Conservation (phyloP, 2,888 invertebrate genomes). For the Chrysomela aeneicollis region DNA sequence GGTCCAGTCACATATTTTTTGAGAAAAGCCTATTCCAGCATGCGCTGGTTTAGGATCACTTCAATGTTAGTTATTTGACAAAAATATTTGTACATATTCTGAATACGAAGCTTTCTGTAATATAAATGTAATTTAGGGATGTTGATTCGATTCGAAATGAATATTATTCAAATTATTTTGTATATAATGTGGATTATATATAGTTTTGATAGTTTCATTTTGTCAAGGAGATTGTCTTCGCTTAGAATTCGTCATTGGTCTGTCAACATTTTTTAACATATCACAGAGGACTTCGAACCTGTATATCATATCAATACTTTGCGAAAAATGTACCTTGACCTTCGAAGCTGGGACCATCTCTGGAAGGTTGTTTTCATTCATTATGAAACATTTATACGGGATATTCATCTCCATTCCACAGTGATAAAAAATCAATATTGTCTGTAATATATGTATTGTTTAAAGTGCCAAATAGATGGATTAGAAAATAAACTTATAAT, state of each 20-base stretch:
- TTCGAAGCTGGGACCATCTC: constrained; percentile 1
- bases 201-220: background rate
- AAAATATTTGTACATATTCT: constrained; percentile 45
- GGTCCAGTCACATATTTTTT: constrained; percentile 36
- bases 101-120: constrained; percentile 44
- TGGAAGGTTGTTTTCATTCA: background rate
- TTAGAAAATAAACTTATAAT: constrained; percentile 17
- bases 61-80: constrained; percentile 35
- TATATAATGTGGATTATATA: constrained; percentile 21
- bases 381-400: background rate
- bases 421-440: constrained; percentile 1
- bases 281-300: background rate
- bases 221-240: background rate
- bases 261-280: too few species aligned
- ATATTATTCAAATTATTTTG: constrained; percentile 22
- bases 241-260: background rate
- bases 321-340: too few species aligned
- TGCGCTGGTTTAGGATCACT: constrained; percentile 40
- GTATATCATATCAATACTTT: background rate
- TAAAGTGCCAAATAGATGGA: constrained; percentile 42
- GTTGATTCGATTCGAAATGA: constrained; percentile 22
- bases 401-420: background rate
- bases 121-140: constrained; percentile 44
- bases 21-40: constrained; percentile 31
- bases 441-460: constrained; percentile 35